Evolutionary conservation across 2,888 invertebrate genomes (phyloP), one percentile per base, ranked within the genome.

Genomic region (Nomada flava): DNA sequence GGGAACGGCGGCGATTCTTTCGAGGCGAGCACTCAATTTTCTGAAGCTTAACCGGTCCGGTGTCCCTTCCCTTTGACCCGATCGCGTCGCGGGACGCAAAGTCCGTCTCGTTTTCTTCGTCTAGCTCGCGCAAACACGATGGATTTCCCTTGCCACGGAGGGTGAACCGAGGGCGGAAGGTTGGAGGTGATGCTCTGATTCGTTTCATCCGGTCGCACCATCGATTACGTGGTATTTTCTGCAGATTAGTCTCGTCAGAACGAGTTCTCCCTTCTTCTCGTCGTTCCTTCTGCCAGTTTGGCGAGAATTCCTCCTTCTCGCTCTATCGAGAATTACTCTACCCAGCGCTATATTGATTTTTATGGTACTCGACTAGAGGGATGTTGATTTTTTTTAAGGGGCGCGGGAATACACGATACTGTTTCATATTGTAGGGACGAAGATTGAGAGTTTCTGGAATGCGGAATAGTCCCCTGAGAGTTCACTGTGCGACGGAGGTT

Each of bases 11-110:
- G 68, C 50, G 67, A 68, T 64, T 70, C 76, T 82, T 80, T 71
- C 76, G 47, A 55, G 88, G 83, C 82, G 91, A 84, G 89, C 90
- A 91, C 92, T 93, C 93, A 93, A 93, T 93, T 93, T 93, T 92
- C 91, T 91, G 89, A 89, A 90, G 93, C 92, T 93, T 91, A 92
- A 91, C 90, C 89, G 86, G 83, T 87, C 82, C 68, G 70, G 29
- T 72, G 80, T 84, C 78, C 79, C 82, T 72, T 81, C 77, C 76
- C 72, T 80, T 81, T 71, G 71, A 62, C 15, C 75, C 52, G 82
- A 78, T 78, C 84, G 81, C 50, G 68, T 73, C 82, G 83, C 78
- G 77, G 83, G 84, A 89, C 90, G 84, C 89, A 85, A 86, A 88
- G 86, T 88, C 82, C 76, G 4, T 64, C 59, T 47, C 77, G 76